These are phyloP conservation scores for Montipora cactus DNA, from an alignment of 64 coral and sea anemone genomes.

Conservation along the genomic window DNA sequence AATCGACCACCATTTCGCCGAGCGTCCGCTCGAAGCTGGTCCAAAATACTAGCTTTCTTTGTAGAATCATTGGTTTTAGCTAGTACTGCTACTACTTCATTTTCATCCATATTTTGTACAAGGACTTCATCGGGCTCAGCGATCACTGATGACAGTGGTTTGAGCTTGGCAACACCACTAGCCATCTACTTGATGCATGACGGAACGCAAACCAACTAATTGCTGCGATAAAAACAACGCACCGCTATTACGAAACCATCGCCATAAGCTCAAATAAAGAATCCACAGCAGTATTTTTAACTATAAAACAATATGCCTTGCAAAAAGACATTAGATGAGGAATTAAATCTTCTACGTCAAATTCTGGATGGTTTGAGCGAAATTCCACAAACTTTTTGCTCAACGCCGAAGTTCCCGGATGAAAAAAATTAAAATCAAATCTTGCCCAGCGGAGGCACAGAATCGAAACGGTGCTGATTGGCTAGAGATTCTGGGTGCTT, in stretches of 20 bases:
- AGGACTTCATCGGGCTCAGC: slow-evolving; percentile 93
- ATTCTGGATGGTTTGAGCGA: slow-evolving; percentile 45
- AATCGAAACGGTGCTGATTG: background rate
- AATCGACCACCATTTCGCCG: slow-evolving; percentile 97
- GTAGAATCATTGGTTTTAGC: slow-evolving; percentile 69
- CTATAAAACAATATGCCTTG: slow-evolving; percentile 12
- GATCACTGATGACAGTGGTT: slow-evolving; percentile 91
- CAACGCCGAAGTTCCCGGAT: slow-evolving; percentile 60
- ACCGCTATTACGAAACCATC: slow-evolving; percentile 41
- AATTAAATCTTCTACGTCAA: slow-evolving; percentile 23
- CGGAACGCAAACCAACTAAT: slow-evolving; percentile 45
- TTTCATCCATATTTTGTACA: slow-evolving; percentile 92
- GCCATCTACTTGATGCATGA: slow-evolving; percentile 72
- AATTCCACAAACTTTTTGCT: slow-evolving; percentile 80
- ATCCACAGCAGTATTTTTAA: background rate
- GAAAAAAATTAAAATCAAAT: slow-evolving; percentile 51
- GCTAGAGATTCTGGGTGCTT: background rate
- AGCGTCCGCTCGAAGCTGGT: slow-evolving; percentile 77
- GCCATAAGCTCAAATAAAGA: slow-evolving; percentile 3
- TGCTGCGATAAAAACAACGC: slow-evolving; percentile 37
- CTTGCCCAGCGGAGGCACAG: slow-evolving; percentile 13
- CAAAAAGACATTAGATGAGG: slow-evolving; percentile 50
- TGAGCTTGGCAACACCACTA: slow-evolving; percentile 99
- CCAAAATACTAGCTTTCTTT: slow-evolving; percentile 87
- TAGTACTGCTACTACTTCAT: slow-evolving; percentile 88